Evolutionary conservation across 2,797 vertebrate genomes (phyloP).

Genomic region (Anabacerthia variegaticeps): DNA sequence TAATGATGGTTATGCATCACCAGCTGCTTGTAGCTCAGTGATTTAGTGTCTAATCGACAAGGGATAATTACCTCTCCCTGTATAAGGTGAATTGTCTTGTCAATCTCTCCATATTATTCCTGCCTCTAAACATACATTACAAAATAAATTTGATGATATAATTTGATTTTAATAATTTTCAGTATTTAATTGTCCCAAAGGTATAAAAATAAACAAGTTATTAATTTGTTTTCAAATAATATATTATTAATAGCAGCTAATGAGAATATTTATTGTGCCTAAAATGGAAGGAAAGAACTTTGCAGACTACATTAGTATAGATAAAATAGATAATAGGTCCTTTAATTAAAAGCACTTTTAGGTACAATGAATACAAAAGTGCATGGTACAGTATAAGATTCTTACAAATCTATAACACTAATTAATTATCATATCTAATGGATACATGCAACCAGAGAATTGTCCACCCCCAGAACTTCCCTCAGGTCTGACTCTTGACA

Average conservation of each 20-base stretch:
- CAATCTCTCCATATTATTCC: not conserved
- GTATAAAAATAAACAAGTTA: not conserved
- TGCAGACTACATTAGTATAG: too few relatives aligned
- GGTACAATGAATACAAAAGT: too few relatives aligned
- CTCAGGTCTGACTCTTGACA: too few relatives aligned
- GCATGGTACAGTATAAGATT: too few relatives aligned
- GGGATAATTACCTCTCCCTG: slow-evolving; percentile 12
- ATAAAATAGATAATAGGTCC: too few relatives aligned
- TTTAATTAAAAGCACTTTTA: too few relatives aligned
- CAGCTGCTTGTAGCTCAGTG: slow-evolving; percentile 20
- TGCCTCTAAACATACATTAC: not conserved
- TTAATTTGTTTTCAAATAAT: not conserved
- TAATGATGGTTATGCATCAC: slow-evolving; percentile 21
- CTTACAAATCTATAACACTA: too few relatives aligned
- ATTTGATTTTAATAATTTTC: not conserved
- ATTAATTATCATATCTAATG: too few relatives aligned
- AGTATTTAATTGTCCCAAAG: not conserved
- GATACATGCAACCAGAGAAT: too few relatives aligned
- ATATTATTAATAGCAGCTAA: not conserved
- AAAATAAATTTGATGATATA: not conserved
- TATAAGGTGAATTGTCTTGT: not conserved
- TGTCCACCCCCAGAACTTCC: too few relatives aligned
- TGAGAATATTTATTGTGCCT: not conserved
- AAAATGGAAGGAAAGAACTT: too few relatives aligned
- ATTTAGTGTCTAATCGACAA: slow-evolving; percentile 36